Evolutionary conservation across 2,888 invertebrate genomes (phyloP), one percentile per base, ranked within the genome.

Genomic region (Erannis defoliaria): DNA sequence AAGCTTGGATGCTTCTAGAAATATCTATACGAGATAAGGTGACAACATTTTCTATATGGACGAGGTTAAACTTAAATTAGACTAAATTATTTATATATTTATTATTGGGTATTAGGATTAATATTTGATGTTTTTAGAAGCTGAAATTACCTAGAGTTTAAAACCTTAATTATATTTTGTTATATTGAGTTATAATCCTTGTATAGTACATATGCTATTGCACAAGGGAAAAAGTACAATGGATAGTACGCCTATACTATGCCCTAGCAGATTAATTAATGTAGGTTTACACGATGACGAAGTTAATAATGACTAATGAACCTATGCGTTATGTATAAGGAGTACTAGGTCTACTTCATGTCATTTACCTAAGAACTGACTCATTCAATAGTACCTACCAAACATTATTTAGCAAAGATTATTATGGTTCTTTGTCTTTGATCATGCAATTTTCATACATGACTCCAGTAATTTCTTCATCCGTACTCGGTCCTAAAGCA

Each of bases 391-490:
- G 45, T 31, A 59, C 48, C 40, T 40, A 33, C n/a, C 5, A 4
- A 54, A 53, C 12, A 42, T 19, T 37, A 33, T 21, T 42, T 5
- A 23, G 26, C 12, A 35, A 19, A 48, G 5, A 14, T 14, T 37
- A 12, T 59, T 37, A 12, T 59, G 26, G 5, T 37, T 43, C 48
- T 54, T 54, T 62, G 55, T 62, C 29, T 12, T 50, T 55, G 54
- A 43, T 46, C n/a, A n/a, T n/a, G n/a, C n/a, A n/a, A n/a, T n/a
- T n/a, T n/a, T n/a, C n/a, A n/a, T n/a, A n/a, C n/a, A n/a, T n/a
- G n/a, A n/a, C n/a, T n/a, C n/a, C n/a, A n/a, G n/a, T n/a, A n/a
- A n/a, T n/a, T n/a, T n/a, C 37, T 55, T 23, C 37, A 54, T 14
- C 12, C 38, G 5, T 18, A 26, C 26, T 1, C 26, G 26, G 4